A percentile compares a stretch with the other conserved stretches of the same genome.
These are phyloP conservation scores for Eulithis prunata DNA, from an alignment of 2,888 invertebrate species.

Conservation along the genomic window DNA sequence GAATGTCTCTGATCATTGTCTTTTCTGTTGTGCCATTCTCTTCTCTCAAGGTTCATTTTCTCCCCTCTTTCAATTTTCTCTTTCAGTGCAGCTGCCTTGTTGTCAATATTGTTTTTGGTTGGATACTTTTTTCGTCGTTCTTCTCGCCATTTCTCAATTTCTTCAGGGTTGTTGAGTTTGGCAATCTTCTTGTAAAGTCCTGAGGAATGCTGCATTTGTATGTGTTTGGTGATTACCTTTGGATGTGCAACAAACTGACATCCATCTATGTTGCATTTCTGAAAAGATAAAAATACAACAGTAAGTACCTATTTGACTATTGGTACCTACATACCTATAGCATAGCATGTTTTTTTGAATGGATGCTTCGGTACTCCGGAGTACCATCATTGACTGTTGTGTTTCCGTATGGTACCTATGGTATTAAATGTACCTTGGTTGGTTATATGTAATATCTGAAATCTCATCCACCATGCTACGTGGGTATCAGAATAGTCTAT, in stretches of 20 bases:
- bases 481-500: too few species aligned
- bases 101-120: conserved; percentile 87
- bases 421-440: too few species aligned
- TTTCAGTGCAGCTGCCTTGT: conserved; percentile 84
- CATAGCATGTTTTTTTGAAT: too few species aligned
- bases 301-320: too few species aligned
- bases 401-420: too few species aligned
- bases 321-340: too few species aligned
- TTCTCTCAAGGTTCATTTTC: conserved; percentile 80
- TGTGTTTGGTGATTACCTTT: conserved; percentile 91
- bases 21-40: conserved; percentile 19
- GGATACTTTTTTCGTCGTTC: conserved; percentile 93
- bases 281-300: conserved; percentile 45
- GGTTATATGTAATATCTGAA: too few species aligned
- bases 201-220: conserved; percentile 92
- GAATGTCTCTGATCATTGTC: conserved; percentile 13
- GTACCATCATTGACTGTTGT: too few species aligned
- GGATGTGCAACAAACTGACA: conserved; percentile 92
- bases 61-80: conserved; percentile 91
- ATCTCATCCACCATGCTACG: too few species aligned
- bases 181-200: conserved; percentile 92
- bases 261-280: conserved; percentile 91
- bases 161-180: conserved; percentile 90
- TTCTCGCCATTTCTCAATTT: conserved; percentile 92
- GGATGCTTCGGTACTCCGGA: too few species aligned